A percentile compares a stretch with the other conserved stretches of the same genome.
Conservation (phyloP, 1,140 invertebrate species). For the Bombus consobrinus region DNA sequence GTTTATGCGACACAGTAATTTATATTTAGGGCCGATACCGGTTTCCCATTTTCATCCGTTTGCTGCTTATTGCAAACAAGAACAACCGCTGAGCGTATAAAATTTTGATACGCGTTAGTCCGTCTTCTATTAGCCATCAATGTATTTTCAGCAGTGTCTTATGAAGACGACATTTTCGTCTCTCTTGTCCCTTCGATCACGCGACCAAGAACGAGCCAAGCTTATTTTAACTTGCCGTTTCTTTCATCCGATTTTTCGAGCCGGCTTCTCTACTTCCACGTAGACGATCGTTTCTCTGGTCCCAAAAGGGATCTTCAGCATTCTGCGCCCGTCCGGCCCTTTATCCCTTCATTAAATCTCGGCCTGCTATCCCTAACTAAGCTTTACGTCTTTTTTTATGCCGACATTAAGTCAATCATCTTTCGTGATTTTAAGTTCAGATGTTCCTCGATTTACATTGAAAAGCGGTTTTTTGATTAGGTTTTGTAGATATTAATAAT, state of each 20-base stretch:
- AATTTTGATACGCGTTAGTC: neutral
- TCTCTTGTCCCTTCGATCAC: neutral
- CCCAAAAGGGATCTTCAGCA: constrained; percentile 3
- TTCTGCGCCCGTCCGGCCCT: neutral
- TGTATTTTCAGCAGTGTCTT: constrained; percentile 44
- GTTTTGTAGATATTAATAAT: neutral
- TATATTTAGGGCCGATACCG: constrained; percentile 6
- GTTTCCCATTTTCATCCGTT: constrained; percentile 24
- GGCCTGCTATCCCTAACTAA: neutral
- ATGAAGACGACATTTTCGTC: constrained; percentile 18
- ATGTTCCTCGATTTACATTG: neutral
- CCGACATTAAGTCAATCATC: neutral
- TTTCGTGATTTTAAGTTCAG: neutral
- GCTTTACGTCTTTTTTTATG: neutral
- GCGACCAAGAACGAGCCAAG: neutral
- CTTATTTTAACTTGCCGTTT: constrained; percentile 55
- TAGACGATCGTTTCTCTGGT: neutral
- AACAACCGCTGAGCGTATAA: constrained; percentile 9
- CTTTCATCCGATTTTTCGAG: constrained; percentile 43
- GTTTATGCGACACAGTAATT: constrained; percentile 12
- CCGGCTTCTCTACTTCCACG: constrained; percentile 3
- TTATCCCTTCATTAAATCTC: constrained; percentile 51
- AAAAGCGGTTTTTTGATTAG: neutral
- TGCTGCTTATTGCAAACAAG: constrained; percentile 8
- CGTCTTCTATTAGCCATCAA: constrained; percentile 28